phyloP scores from a whole-genome alignment of 2,888 invertebrate genomes.

The Aspidapion aeneum region DNA sequence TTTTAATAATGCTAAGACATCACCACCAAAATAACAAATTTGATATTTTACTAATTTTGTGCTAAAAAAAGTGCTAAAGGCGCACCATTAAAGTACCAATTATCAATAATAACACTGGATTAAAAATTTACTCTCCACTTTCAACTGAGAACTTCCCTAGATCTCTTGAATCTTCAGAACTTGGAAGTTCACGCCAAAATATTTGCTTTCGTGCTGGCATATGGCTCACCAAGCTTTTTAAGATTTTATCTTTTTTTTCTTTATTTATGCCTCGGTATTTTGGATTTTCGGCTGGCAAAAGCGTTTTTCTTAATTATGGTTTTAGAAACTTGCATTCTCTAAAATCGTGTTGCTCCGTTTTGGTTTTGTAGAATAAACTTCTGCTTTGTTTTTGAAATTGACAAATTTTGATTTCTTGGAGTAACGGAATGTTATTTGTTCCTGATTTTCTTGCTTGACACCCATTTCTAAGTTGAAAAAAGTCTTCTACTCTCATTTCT shows the following conservation, averaged over 20 bases:
- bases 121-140: neutral
- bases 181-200: conserved; percentile 10
- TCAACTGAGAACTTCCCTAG: neutral
- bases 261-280: neutral
- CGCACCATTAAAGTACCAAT: too few relatives aligned
- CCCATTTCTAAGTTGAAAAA: conserved; percentile 12
- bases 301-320: conserved; percentile 4
- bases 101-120: too few relatives aligned
- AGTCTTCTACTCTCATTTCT: neutral
- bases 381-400: conserved; percentile 10
- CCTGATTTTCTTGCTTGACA: conserved; percentile 5
- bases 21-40: too few relatives aligned
- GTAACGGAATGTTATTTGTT: conserved; percentile 4
- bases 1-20: too few relatives aligned
- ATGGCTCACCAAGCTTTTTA: conserved; percentile 1
- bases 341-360: conserved; percentile 1
- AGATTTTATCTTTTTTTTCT: conserved; percentile 5
- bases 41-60: too few relatives aligned
- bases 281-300: neutral
- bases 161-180: conserved; percentile 1
- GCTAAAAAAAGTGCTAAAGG: too few relatives aligned
- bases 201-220: conserved; percentile 8
- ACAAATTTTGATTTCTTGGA: conserved; percentile 1
- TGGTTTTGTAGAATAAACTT: conserved; percentile 8
- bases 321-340: conserved; percentile 10